Percentiles rank a stretch among this genome's conserved stretches.
Conservation (phyloP, 2,888 invertebrate species). For the Macrosiphum euphorbiae region DNA sequence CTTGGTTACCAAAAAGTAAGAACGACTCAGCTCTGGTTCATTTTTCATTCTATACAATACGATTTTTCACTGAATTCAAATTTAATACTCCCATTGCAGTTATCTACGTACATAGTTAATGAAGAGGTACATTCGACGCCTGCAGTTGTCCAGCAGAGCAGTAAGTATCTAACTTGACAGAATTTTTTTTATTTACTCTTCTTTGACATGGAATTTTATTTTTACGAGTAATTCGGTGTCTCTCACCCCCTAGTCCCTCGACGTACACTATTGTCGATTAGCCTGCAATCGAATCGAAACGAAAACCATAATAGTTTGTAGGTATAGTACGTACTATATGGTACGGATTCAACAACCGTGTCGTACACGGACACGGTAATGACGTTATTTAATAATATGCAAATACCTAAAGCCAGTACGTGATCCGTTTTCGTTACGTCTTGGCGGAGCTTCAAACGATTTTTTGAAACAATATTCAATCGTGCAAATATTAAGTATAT, state of each 20-base stretch:
- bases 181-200: not conserved
- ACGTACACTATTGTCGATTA: not conserved
- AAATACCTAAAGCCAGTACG: not conserved
- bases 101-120: not conserved
- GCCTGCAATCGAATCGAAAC: not conserved
- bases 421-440: not conserved
- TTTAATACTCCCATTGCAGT: not conserved
- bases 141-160: not conserved
- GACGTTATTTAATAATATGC: not conserved
- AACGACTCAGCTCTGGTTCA: too few species aligned
- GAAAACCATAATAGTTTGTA: not conserved
- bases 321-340: not conserved
- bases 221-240: not conserved
- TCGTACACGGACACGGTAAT: not conserved
- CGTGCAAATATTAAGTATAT: not conserved
- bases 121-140: not conserved
- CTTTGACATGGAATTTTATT: too few species aligned
- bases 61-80: not conserved
- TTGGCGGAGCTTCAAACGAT: not conserved
- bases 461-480: not conserved
- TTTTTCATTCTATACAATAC: not conserved
- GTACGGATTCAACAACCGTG: not conserved
- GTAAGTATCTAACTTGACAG: not conserved
- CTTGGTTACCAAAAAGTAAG: not conserved
- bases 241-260: not conserved